Evolutionary conservation across 1,140 invertebrate genomes (phyloP), one percentile per base, ranked within the genome.

Genomic region (Zaprionus vittiger): DNA sequence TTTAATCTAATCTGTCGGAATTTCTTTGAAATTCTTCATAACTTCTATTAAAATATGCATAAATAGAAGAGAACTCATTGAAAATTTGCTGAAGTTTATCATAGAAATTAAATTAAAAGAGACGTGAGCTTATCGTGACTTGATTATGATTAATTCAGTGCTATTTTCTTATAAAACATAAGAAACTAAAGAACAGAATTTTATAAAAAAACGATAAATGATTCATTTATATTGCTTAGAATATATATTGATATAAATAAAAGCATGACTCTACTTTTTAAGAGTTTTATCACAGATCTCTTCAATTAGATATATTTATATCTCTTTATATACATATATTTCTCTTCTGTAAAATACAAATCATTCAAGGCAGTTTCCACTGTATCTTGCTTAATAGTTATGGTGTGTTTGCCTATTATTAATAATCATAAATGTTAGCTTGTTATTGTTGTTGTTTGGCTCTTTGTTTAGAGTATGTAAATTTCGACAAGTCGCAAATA

Each of bases 401-500:
- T 52, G 11, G 9, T 52, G 41, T 47, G 41, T 47, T 47, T 47
- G 15, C 15, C 41, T 47, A 47, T 24, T 24, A 24, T 52, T 52
- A 52, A 22, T 24, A 52, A 49, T 52, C 11, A 1, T 6, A 52
- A 52, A 47, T 47, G 41, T 47, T 47, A 47, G 41, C n/a, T 20
- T 47, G 7, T 47, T 41, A 11, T 34, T 47, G 47, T 52, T 52
- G 20, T 24, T 52, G 47, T 24, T 47, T 52, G 14, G 47, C 22
- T 52, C 1, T 52, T 72, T 72, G 54, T 37, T 47, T 47, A 73
- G 71, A 54, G 55, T 67, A 68, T 67, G 14, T 60, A 28, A 49
- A 52, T 59, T 38, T 52, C 60, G 54, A 28, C 31, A 38, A 63
- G 24, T 55, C 49, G 24, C 28, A 74, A 70, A 74, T n/a, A 57